Base-by-base conservation (phyloP, 2,888 invertebrate species). In the Sipunculus nudus region DNA sequence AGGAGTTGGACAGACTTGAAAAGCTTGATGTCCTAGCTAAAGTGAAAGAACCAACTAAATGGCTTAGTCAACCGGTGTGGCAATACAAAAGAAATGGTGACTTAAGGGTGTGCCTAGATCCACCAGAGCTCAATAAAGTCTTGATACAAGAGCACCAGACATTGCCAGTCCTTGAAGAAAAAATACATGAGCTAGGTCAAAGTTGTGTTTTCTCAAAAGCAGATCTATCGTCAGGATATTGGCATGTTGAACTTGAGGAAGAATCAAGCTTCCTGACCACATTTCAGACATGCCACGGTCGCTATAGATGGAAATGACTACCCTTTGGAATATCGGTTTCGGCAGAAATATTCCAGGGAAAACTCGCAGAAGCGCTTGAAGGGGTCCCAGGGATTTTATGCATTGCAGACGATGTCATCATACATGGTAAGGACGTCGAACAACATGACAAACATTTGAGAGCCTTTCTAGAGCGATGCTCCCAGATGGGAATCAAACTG, bases 81-180 rank as follows among this genome's bases (percentile, higher is more conserved):
- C 61, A 58, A 23, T 31, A 47, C 6, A 70, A 70, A 52, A 57
- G 57, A 19, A 46, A 50, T 19, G 65, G 67, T 32, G 63, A 61
- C 19, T 31, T 69, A 2, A 55, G 69, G 40, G 47, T 69, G 5
- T 72, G 65, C 48, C 46, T 70, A 19, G 70, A 72, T 40, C 68
- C 70, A 25, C 57, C 53, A 29, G 54, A 57, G 23, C 45, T 72
- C 3, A 74, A 70, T 53, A 52, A 55, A 41, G 61, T 57, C 13
- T 10, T 73, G 8, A 49, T 58, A 32, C 45, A 65, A 3, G 60
- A 53, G 23, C 58, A 65, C 32, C 66, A 67, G 39, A 59, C 53
- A 2, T 35, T 70, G 35, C 71, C 68, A 3, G 59, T 59, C 1
- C 45, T 72, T 3, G 67, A 68, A 5, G 72, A 72, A n/a, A 39